phyloP scores from a whole-genome alignment of 2,113 vertebrate species.

The Xyrauchen texanus region DNA sequence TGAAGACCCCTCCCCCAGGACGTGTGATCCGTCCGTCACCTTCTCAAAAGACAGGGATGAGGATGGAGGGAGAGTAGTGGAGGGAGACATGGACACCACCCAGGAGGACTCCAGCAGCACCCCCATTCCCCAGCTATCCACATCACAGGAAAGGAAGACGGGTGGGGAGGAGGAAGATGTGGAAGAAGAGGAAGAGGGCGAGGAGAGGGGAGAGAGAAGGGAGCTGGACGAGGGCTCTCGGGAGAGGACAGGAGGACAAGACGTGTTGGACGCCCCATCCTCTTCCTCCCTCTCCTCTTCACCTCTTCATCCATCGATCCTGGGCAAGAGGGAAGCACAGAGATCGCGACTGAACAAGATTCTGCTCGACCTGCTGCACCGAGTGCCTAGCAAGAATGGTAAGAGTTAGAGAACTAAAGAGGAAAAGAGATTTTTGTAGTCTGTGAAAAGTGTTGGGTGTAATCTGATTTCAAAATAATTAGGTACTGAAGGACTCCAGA shows the following conservation, averaged over 20 bases:
- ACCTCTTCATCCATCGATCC: constrained; percentile 66
- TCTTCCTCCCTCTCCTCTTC: constrained; percentile 67
- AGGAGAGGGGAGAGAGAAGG: constrained; percentile 66
- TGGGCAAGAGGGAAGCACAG: constrained; percentile 83
- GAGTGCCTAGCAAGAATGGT: constrained; percentile 95
- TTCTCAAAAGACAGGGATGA: constrained; percentile 50
- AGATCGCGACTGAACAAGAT: constrained; percentile 95
- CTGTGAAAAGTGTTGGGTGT: too few relatives aligned
- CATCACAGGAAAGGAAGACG: constrained; percentile 54
- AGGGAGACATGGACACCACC: constrained; percentile 62
- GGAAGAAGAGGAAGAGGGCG: constrained; percentile 57
- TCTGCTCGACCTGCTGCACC: constrained; percentile 88
- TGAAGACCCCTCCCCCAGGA: constrained; percentile 67
- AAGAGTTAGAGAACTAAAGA: constrained; percentile 61
- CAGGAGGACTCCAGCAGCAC: constrained; percentile 54
- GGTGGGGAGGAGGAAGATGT: constrained; percentile 62
- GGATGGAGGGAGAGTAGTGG: constrained; percentile 52
- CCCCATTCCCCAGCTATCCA: constrained; percentile 39
- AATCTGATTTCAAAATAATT: too few relatives aligned
- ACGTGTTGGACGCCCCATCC: constrained; percentile 65
- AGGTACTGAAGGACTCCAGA: too few relatives aligned
- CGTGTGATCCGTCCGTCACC: constrained; percentile 57
- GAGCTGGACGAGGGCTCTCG: constrained; percentile 68
- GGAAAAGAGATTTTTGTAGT: not conserved
- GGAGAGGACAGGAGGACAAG: constrained; percentile 67